Evolutionary conservation across 2,888 invertebrate species (phyloP), one percentile per base, ranked within the genome.

Genomic region (Epirrhoe alternata): DNA sequence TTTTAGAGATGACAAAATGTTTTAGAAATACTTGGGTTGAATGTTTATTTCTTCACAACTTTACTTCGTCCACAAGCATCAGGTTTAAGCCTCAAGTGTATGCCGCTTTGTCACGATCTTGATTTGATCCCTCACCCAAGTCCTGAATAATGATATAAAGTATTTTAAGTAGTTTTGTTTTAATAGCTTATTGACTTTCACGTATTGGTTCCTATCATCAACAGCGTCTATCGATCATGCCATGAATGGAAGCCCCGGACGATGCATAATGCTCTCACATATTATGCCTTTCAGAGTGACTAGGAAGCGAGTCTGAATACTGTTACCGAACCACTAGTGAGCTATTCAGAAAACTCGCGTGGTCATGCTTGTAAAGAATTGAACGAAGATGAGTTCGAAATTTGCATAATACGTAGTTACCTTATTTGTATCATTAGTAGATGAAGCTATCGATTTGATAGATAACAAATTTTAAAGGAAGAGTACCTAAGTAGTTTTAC

Each of bases 161-260:
- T 16, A 12, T 16, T 47, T 16, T 47, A 7, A 16, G 14, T 16
- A 17, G 35, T 55, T 31, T 45, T 52, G 33, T 52, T 17, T n/a
- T 52, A 59, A 64, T 54, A 54, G 49, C 24, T 61, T 58, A 51
- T 35, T 33, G 53, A 49, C 61, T 68, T 68, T 64, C 64, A 61
- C 54, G 49, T 42, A 53, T 67, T 24, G 38, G 30, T 51, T 56
- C 35, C 59, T 57, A 45, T 45, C 54, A 53, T 24, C 38, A 59
- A 51, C 12, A 49, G 33, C 54, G 51, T 54, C 58, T 24, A 84
- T 86, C 81, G 74, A 84, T 86, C 85, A 83, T 80, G 69, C 77
- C 80, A 79, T 80, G 79, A 78, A 81, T 76, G 74, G 72, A 70
- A 73, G 77, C 76, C 76, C 76, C 74, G 3, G 24, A 24, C 75